Evolutionary conservation across 2,888 invertebrate genomes (phyloP), one percentile per base, ranked within the genome.

Genomic region (Campoplex nolae): DNA sequence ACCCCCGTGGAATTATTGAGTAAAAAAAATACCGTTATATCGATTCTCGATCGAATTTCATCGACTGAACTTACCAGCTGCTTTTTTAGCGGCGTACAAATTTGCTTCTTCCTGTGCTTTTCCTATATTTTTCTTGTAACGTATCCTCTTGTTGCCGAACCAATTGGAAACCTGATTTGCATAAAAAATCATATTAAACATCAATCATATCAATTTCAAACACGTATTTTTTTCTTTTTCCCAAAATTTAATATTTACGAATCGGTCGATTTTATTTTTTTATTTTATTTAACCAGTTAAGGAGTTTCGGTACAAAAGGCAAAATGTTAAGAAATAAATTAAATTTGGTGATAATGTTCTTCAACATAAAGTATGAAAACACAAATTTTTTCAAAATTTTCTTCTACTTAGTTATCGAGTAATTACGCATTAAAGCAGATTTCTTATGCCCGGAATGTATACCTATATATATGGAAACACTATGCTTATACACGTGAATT

Each of bases 81-180:
- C 98, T 95, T 99, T 99, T 95, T 99, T 99, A 89, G 99, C 99
- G 87, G 99, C 99, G 95, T 99, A 99, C 93, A 99, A 96, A 95
- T 99, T 99, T 85, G 99, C 99, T 95, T 99, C 99, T 95, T 99
- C 99, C 95, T 99, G 99, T 84, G 99, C 99, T 95, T 99, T 99
- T 93, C 99, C 99, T 91, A 99, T 99, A 95, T 99, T 99, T 96
- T 99, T 99, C 97, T 99, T 99, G 96, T 99, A 99, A 93, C 99
- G 97, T 95, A 99, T 99, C 94, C 99, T 97, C 95, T 99, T 99
- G 96, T 99, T 99, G 91, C 99, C 99, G 95, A 99, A 99, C 99
- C 99, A 99, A 96, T 99, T 99, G 91, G 99, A 99, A 89, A 99
- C 99, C 98, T 94, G 35, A 3, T n/a, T 35, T 48, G 35, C 23